Conservation (phyloP, 2,113 vertebrate species). For the Conger conger region DNA sequence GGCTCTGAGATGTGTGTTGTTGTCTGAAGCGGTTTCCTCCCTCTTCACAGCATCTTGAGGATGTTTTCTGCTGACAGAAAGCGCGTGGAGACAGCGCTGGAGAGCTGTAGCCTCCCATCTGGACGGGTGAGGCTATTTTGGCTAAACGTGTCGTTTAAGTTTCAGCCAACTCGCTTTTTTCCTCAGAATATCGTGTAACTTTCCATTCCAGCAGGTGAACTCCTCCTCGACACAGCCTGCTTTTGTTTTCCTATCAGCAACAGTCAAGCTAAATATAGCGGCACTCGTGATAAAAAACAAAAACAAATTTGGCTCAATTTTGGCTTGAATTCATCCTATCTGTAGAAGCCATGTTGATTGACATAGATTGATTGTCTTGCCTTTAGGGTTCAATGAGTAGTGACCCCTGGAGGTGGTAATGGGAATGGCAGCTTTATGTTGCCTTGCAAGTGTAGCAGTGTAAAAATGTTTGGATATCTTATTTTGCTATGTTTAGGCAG, state of each 20-base stretch:
- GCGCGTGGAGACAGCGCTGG: conserved; percentile 86
- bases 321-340: background rate
- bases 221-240: background rate
- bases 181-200: background rate
- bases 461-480: too few relatives aligned
- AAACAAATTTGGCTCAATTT: background rate
- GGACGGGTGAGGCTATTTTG: conserved; percentile 79
- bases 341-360: background rate
- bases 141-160: background rate
- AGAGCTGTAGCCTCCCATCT: conserved; percentile 88
- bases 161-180: background rate
- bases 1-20: background rate
- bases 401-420: background rate
- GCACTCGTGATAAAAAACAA: background rate
- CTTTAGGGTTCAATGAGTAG: background rate
- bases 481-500: too few relatives aligned
- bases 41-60: conserved; percentile 80
- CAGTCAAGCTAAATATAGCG: background rate
- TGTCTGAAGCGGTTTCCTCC: conserved; percentile 33
- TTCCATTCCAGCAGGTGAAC: background rate
- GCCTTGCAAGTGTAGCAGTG: too few relatives aligned
- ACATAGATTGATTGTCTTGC: background rate
- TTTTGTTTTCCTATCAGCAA: background rate
- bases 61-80: conserved; percentile 95
- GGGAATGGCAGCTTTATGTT: too few relatives aligned